Evolutionary conservation across 2,113 vertebrate genomes (phyloP).

Genomic region (Aphelocoma coerulescens): DNA sequence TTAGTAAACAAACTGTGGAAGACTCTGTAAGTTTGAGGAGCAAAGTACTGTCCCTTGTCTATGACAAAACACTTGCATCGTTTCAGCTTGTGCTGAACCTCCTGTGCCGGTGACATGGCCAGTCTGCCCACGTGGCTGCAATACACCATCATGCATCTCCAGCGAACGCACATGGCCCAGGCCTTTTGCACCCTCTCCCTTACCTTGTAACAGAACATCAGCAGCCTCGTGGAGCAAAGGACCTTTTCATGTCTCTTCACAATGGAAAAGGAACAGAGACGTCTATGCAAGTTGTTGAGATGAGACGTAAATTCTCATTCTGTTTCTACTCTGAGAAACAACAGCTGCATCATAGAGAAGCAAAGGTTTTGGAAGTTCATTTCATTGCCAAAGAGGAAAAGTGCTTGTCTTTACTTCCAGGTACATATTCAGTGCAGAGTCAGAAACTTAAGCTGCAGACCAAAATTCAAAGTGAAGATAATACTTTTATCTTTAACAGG

Average conservation of each 20-base stretch:
- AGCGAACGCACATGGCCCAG: rapidly evolving
- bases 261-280: background rate
- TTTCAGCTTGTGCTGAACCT: background rate
- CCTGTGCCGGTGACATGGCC: background rate
- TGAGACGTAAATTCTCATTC: background rate
- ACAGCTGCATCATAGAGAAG: background rate
- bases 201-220: background rate
- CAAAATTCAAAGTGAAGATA: background rate
- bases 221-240: background rate
- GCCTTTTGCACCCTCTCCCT: background rate
- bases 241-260: background rate
- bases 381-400: background rate
- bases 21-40: background rate
- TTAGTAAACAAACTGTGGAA: background rate
- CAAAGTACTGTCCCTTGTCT: background rate
- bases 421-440: background rate
- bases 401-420: background rate
- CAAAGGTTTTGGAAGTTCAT: background rate
- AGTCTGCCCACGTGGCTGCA: background rate
- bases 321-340: background rate
- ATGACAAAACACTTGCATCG: background rate
- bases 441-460: background rate
- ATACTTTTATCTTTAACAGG: background rate
- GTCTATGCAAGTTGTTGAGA: background rate
- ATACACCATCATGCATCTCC: rapidly evolving